phyloP scores from a whole-genome alignment of 1,140 invertebrate genomes.

The Musca vetustissima region DNA sequence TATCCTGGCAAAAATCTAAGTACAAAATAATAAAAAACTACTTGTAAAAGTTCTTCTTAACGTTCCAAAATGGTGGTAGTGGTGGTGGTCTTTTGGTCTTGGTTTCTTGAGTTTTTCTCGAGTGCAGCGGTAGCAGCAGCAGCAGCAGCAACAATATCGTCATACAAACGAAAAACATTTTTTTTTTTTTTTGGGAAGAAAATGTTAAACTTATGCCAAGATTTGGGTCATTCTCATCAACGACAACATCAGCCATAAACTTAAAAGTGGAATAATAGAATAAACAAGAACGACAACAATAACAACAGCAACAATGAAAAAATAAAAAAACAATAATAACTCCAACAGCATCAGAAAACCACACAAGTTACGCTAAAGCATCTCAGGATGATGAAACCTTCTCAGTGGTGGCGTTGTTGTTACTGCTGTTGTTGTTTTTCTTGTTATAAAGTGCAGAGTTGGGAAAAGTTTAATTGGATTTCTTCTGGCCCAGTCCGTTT shows the following conservation, averaged over 20 bases:
- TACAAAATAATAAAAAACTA: too few species aligned
- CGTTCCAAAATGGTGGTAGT: too few species aligned
- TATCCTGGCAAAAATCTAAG: too few species aligned
- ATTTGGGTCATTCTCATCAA: constrained; percentile 19
- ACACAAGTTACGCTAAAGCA: not conserved
- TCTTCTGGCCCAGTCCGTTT: not conserved
- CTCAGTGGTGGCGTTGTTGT: not conserved
- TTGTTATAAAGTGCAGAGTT: not conserved
- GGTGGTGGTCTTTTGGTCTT: too few species aligned
- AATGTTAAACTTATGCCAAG: constrained; percentile 16
- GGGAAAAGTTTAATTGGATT: constrained; percentile 17
- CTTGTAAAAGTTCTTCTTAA: too few species aligned
- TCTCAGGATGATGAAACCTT: not conserved
- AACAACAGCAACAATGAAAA: not conserved
- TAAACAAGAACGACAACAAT: too few species aligned
- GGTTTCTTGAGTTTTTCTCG: too few species aligned
- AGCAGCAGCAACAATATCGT: not conserved
- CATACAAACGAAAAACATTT: not conserved
- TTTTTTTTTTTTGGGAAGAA: not conserved
- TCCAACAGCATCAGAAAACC: not conserved
- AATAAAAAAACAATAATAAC: not conserved
- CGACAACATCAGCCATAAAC: constrained; percentile 4
- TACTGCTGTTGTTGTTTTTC: not conserved
- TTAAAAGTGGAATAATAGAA: too few species aligned
- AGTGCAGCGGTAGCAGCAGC: not conserved